Base-by-base conservation (phyloP, 2,113 vertebrate genomes). In the Eolophus roseicapilla region DNA sequence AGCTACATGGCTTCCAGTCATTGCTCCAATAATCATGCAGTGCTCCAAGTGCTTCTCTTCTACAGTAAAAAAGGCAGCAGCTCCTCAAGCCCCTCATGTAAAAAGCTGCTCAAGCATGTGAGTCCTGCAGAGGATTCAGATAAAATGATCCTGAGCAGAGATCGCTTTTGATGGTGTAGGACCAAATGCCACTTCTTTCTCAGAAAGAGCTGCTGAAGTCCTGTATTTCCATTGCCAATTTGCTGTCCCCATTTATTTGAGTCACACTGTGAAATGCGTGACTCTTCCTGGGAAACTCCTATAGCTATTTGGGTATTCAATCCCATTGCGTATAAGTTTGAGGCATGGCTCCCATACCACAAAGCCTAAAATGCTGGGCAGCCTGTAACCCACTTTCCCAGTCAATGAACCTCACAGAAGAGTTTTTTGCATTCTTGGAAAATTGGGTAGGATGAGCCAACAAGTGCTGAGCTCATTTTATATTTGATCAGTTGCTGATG, bases 281-380 rank as follows among this genome's bases (percentile, higher is more conserved):
- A 33, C 12, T 35, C 19, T 79, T 82, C 74, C 33, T 16, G 84
- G 17, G 5, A 87, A 74, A 59, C 10, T 39, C 23, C 10, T 25
- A 11, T 16, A 75, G 19, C 19, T 78, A 39, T 33, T 4, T 60
- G 19, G 29, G 39, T 10, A n/a, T 81, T 93, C 37, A 53, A 21
- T 10, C 17, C 21, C 25, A 6, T 5, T 63, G 15, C 1, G 0
- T n/a, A 0, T 5, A 39, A 82, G 3, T 37, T 62, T 55, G 33
- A 27, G 33, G 10, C 13, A 49, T 1, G 1, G 18, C 2, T 84
- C 5, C 17, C 1, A 2, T 60, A 47, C 5, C 31, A 65, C 20
- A 55, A 69, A 81, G 2, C 17, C 18, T 47, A 41, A n/a, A 4
- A 28, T 25, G 14, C 21, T 59, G 11, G 5, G 11, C n/a, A 83